phyloP scores from a whole-genome alignment of 2,113 vertebrate species.

The Labeo catla region DNA sequence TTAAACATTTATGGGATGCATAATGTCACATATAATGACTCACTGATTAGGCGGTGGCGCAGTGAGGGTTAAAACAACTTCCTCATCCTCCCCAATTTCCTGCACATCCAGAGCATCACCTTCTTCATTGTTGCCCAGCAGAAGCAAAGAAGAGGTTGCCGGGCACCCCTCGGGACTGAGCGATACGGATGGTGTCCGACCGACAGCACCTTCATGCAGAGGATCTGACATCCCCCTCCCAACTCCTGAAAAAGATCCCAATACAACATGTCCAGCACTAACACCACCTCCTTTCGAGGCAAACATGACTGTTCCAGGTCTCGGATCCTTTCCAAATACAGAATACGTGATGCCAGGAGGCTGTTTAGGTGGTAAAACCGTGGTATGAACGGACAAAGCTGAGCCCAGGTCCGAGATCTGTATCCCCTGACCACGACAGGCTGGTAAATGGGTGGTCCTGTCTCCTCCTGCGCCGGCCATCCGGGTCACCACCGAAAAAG shows the following conservation, averaged over 20 bases:
- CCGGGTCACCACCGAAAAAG: conserved; percentile 21
- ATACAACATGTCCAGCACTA: conserved; percentile 8
- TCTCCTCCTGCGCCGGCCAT: conserved; percentile 1
- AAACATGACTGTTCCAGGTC: conserved; percentile 13
- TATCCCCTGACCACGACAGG: conserved; percentile 15
- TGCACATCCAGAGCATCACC: conserved; percentile 33
- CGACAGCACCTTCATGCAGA: conserved; percentile 5
- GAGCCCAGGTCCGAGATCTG: neutral
- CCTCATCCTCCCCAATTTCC: conserved; percentile 40
- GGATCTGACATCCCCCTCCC: conserved; percentile 30
- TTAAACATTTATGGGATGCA: neutral
- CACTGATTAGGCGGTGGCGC: conserved; percentile 36
- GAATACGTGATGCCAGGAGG: conserved; percentile 3
- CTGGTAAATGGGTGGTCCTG: conserved; percentile 1
- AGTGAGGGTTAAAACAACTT: conserved; percentile 39
- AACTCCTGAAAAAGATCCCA: conserved; percentile 20
- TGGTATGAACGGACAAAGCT: neutral
- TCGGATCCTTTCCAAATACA: conserved; percentile 13
- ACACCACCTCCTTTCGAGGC: conserved; percentile 3
- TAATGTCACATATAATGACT: neutral
- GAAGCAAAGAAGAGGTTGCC: neutral
- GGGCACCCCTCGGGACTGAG: neutral
- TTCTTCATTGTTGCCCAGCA: conserved; percentile 31
- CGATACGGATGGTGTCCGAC: conserved; percentile 8
- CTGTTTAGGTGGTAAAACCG: conserved; percentile 9